Conservation (phyloP, 1,140 invertebrate genomes). For the Thaumetopoea pityocampa region DNA sequence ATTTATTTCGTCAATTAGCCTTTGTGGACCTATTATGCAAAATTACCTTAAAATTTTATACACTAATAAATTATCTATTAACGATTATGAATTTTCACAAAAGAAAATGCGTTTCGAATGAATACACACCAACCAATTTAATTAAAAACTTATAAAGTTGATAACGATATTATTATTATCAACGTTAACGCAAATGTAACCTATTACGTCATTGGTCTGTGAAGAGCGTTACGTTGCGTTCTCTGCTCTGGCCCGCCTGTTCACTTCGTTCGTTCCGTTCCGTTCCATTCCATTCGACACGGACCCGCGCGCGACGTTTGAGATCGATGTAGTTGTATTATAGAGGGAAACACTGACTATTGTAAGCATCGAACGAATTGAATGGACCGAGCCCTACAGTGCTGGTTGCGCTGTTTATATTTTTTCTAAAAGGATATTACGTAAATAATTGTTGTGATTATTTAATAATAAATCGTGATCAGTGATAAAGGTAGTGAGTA, state of each 20-base stretch:
- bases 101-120: too few species aligned
- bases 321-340: slow-evolving; percentile 72
- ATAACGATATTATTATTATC: slow-evolving; percentile 9
- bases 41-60: too few species aligned
- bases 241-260: slow-evolving; percentile 51
- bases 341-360: slow-evolving; percentile 52
- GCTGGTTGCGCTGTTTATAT: slow-evolving; percentile 39
- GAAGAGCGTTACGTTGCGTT: slow-evolving; percentile 33
- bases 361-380: slow-evolving; percentile 54
- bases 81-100: too few species aligned
- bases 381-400: slow-evolving; percentile 47
- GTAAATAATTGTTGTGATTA: slow-evolving; percentile 23
- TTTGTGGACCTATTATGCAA: too few species aligned
- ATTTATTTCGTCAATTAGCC: too few species aligned
- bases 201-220: slow-evolving; percentile 47
- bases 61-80: too few species aligned
- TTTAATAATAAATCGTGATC: slow-evolving; percentile 26
- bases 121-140: too few species aligned
- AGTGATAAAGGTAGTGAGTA: slow-evolving; percentile 35
- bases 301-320: slow-evolving; percentile 55
- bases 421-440: slow-evolving; percentile 14
- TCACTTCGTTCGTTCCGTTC: slow-evolving; percentile 59
- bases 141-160: neutral
- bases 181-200: slow-evolving; percentile 14
- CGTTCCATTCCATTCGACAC: slow-evolving; percentile 64